Evolutionary conservation across 2,797 vertebrate genomes (phyloP), one percentile per base, ranked within the genome.

Genomic region (Zenarchopterus dispar): DNA sequence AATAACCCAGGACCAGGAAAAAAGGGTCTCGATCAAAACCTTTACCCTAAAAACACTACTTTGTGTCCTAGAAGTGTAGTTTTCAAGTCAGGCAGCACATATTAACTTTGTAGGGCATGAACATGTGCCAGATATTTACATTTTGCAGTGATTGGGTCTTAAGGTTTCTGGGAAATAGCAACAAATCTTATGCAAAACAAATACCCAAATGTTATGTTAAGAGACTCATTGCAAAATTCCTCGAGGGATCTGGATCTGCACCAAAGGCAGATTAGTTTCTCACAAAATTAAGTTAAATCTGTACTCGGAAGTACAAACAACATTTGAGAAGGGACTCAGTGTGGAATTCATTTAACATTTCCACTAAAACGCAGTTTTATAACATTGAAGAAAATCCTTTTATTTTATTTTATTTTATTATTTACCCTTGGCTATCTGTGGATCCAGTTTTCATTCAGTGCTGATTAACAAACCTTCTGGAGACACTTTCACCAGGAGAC

Each of bases 271-370:
- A 7, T 46, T 39, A 45, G 47, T 45, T 45, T 10, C 9, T 64
- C 21, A 26, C 52, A 16, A 33, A 70, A 54, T 33, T 51, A 6
- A 51, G 49, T 66, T 23, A 58, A 8, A 11, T 33, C 31, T 39
- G 17, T 43, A 17, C 49, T 55, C 24, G 8, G 22, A 63, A 17
- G 5, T 36, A 21, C 13, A 39, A 54, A 63, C 18, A 2, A 8
- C 41, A 23, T 51, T 43, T 61, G 13, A 21, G 18, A 21, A n/a
- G 31, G 24, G 28, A 31, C 13, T 21, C 26, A 13, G 1, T 19
- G 11, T 8, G 23, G 13, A 19, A 28, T 61, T 42, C 42, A 21
- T 42, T 51, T 18, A 6, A 1, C 13, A 8, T 56, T 46, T 62
- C 19, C 19, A 45, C 17, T 10, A 15, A 47, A 58, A 24, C 9